A percentile compares a stretch with the other conserved stretches of the same genome.
phyloP scores from a whole-genome alignment of 2,888 invertebrate genomes.

The Pegoplata infirma region DNA sequence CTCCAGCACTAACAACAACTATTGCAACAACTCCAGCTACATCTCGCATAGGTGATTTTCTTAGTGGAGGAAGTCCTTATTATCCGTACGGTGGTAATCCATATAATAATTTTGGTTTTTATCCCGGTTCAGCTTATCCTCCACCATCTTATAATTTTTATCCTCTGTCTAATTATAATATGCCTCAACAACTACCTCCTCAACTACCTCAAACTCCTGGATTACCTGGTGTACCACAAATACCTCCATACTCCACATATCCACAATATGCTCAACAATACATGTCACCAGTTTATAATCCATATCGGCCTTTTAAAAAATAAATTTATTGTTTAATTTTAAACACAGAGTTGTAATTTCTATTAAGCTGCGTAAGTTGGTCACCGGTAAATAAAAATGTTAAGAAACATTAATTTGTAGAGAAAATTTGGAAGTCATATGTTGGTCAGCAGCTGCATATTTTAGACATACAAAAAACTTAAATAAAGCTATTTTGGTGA shows the following conservation, averaged over 20 bases:
- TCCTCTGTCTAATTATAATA: constrained; percentile 6
- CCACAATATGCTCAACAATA: constrained; percentile 8
- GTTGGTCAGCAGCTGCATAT: no score
- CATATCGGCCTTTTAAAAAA: constrained; percentile 1
- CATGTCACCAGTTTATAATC: constrained; percentile 11
- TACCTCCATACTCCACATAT: neutral
- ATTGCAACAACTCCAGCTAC: neutral
- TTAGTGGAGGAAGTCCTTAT: neutral
- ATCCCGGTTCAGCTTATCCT: constrained; percentile 9
- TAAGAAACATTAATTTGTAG: no score
- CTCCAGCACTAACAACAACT: neutral
- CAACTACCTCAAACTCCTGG: neutral
- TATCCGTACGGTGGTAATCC: neutral
- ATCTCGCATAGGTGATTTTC: neutral
- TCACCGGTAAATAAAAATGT: no score
- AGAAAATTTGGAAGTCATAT: no score
- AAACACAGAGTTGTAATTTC: no score
- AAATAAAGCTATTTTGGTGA: no score
- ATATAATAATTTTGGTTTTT: neutral
- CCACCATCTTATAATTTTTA: constrained; percentile 6
- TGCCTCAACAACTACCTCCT: neutral
- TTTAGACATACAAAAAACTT: no score
- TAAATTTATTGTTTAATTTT: neutral
- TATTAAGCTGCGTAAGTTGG: no score
- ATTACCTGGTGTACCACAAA: neutral